Percentiles rank a stretch among this genome's conserved stretches.
These are phyloP conservation scores for Dromius quadrimaculatus DNA, from an alignment of 2,888 invertebrate species.

Conservation along the genomic window DNA sequence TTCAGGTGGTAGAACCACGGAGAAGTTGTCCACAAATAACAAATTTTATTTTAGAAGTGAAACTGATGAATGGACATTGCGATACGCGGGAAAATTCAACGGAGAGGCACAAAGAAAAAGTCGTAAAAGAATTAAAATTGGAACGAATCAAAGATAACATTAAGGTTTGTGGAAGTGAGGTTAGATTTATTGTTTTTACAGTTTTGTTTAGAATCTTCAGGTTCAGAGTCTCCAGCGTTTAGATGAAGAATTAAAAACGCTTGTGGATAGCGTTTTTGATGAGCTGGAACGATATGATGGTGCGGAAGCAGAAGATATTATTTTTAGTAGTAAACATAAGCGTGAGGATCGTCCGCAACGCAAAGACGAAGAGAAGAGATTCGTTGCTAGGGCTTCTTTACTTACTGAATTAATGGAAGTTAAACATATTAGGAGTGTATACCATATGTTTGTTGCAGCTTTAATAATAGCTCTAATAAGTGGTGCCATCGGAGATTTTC, in stretches of 20 bases:
- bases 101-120: no score
- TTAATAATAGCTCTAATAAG: slow-evolving; percentile 78
- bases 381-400: slow-evolving; percentile 76
- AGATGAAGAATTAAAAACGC: neutral
- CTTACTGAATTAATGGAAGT: slow-evolving; percentile 80
- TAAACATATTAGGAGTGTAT: slow-evolving; percentile 82
- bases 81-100: no score
- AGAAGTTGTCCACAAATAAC: no score
- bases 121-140: no score
- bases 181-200: no score
- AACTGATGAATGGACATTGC: no score
- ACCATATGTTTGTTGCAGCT: slow-evolving; percentile 84
- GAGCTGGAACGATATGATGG: slow-evolving; percentile 20
- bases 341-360: slow-evolving; percentile 60
- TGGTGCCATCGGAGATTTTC: slow-evolving; percentile 56
- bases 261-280: neutral
- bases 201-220: slow-evolving; percentile 1
- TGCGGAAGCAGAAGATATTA: neutral
- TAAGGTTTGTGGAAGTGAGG: no score
- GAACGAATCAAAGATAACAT: no score
- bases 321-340: neutral
- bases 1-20: no score
- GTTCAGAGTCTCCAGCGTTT: neutral
- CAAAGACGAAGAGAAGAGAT: slow-evolving; percentile 69
- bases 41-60: no score